A percentile compares a stretch with the other conserved stretches of the same genome.
Conservation (phyloP, 2,113 vertebrate genomes). For the Syrrhaptes paradoxus region DNA sequence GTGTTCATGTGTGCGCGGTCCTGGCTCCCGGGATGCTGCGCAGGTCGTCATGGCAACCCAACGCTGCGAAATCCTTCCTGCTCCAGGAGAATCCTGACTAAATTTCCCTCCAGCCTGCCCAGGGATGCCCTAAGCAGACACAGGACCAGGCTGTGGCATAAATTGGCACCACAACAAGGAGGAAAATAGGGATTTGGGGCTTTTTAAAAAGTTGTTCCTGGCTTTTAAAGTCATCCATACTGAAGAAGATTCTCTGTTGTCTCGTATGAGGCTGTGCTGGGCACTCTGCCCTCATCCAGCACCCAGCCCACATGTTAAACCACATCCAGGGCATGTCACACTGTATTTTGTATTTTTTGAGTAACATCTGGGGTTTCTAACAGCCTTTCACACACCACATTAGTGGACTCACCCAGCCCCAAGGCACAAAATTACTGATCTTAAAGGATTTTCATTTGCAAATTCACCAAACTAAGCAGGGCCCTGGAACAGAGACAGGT, state of each 20-base stretch:
- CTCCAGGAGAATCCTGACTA: not conserved
- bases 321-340: not conserved
- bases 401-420: not conserved
- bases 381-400: not conserved
- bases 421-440: not conserved
- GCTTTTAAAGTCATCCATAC: not conserved
- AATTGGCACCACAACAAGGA: not conserved
- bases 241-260: not conserved
- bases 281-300: not conserved
- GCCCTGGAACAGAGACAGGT: not conserved
- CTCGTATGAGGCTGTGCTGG: not conserved
- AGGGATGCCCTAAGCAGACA: not conserved
- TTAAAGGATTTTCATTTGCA: not conserved
- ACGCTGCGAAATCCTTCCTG: not conserved
- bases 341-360: not conserved
- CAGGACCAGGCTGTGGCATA: not conserved
- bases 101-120: not conserved
- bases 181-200: not conserved
- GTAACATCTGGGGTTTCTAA: not conserved
- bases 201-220: not conserved
- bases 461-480: not conserved
- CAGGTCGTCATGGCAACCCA: constrained; percentile 72
- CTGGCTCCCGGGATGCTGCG: constrained; percentile 45
- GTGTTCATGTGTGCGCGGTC: constrained; percentile 16
- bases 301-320: not conserved